Base-by-base conservation (phyloP, 1,140 invertebrate genomes). In the Drosophila nannoptera region DNA sequence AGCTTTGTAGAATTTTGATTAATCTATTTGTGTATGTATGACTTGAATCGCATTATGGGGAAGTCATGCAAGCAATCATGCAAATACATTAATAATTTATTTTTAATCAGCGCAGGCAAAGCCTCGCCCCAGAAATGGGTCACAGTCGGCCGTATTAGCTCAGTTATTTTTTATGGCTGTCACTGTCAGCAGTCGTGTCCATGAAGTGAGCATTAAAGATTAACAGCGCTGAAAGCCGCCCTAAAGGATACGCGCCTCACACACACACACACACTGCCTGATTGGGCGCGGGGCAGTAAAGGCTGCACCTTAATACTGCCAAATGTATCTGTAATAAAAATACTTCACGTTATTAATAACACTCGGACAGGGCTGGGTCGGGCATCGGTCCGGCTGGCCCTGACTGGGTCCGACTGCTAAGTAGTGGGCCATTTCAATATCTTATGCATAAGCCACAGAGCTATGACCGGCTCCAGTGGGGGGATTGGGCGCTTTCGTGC, bases 341-440 rank as follows among this genome's bases (percentile, higher is more conserved):
- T 60, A 66, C 45, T 59, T 72, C 66, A 70, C 65, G 66, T 78
- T 83, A 80, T 76, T 83, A 83, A 83, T 83, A 83, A 76, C 80
- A 80, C 65, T 74, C 48, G 54, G 32, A 14, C 40, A 43, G 55
- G 50, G 53, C 45, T 54, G 53, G 42, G 53, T 42, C 54, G 49
- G 12, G 33, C 2, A 48, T 36, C 35, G 35, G 35, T 36, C 22
- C 3, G 22, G 22, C 22, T 5, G 40, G 40, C 40, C n/a, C 4
- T 4, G 38, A 5, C 38, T 40, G 38, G 38, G 38, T 12, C 38
- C n/a, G 40, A 31, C 7, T 58, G 55, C 61, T 64, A 74, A 77
- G 73, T 77, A 81, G 75, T 69, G 50, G 56, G 56, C 69, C 80
- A 77, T 69, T 83, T 77, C 76, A 84, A 80, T 83, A 73, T 83